Evolutionary conservation across 2,113 vertebrate species (phyloP), one percentile per base, ranked within the genome.

Genomic region (Euleptes europaea): DNA sequence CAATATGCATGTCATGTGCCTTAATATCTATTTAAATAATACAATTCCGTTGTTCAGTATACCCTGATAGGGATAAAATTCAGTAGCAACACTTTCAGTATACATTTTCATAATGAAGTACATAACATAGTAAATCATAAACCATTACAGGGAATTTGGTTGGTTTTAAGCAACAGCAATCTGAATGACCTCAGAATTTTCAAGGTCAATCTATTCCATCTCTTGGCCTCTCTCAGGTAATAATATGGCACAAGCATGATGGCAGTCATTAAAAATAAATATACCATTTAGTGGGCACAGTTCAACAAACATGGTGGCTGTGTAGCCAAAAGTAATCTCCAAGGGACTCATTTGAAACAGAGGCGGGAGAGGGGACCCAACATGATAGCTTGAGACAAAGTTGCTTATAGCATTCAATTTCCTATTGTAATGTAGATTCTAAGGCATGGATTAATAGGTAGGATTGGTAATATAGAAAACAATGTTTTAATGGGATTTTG

Each of bases 1-100:
- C 93, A 92, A 91, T 93, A 81, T 95, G 93, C 84, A 92, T 95
- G 94, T 94, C 83, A 89, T 96, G 87, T 90, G 95, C 95, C 94
- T 94, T 94, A 94, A 96, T 96, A 97, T 97, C 96, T 97, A 96
- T 96, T 96, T 94, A 96, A 96, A 97, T 96, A 96, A 94, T 94
- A 91, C 2, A 3, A 95, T 95, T 94, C 94, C 95, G 94, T 94
- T 95, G 95, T 93, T 90, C 92, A 94, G 93, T 92, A 91, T 94
- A 95, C 91, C 86, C 94, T 91, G 89, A 92, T 92, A 88, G 87
- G 84, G 91, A 76, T 84, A 88, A 83, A 77, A 94, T 94, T 93
- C 14, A 94, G 92, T 96, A 96, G 93, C 94, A 92, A 93, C 94
- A 93, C 93, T 96, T 94, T 94, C 93, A 94, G 92, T 93, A 90